These are phyloP conservation scores for Sebastes cheni DNA, from an alignment of 2,797 vertebrate species.

Conservation along the genomic window DNA sequence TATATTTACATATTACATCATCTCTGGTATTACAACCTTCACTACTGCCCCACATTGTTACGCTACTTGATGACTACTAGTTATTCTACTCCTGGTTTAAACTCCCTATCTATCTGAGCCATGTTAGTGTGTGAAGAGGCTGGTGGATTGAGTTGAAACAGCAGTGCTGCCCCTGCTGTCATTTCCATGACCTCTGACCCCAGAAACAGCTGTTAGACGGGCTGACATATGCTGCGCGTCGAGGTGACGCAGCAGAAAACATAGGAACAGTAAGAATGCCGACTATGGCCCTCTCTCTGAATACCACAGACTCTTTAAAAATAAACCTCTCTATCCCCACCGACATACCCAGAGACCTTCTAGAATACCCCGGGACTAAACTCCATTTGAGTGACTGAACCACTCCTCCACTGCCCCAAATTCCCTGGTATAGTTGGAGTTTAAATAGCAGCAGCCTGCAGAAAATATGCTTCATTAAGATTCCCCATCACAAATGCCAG, in stretches of 20 bases:
- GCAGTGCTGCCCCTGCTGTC: constrained; percentile 39
- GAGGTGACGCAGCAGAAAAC: constrained; percentile 48
- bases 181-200: constrained; percentile 62
- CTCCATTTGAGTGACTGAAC: constrained; percentile 20
- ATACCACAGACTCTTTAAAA: constrained; percentile 53
- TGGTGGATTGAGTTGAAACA: constrained; percentile 26
- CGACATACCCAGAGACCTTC: not conserved
- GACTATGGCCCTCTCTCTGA: constrained; percentile 27
- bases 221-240: constrained; percentile 56
- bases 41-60: not conserved
- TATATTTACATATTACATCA: not conserved
- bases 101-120: not conserved
- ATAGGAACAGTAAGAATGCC: constrained; percentile 47
- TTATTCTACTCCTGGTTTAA: not conserved
- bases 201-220: constrained; percentile 63
- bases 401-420: not conserved
- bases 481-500: constrained; percentile 45
- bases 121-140: not conserved
- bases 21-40: not conserved
- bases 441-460: constrained; percentile 46
- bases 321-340: constrained; percentile 35
- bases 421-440: constrained; percentile 13
- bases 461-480: constrained; percentile 43
- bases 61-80: not conserved
- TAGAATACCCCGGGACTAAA: constrained; percentile 7